Evolutionary conservation across 2,113 vertebrate genomes (phyloP), one percentile per base, ranked within the genome.

Genomic region (Cheilinus undulatus): DNA sequence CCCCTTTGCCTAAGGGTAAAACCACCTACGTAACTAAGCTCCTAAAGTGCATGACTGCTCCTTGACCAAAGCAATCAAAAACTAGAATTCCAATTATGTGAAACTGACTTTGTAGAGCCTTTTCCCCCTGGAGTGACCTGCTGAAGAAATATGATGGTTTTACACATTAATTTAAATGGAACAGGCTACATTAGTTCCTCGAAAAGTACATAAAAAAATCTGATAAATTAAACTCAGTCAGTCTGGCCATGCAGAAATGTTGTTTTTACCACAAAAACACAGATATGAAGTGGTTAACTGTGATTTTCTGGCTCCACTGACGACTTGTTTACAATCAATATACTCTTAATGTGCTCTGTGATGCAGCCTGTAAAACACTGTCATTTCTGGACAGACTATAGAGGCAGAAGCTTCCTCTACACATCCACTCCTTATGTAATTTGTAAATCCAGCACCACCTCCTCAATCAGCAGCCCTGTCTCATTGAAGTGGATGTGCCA

Each of bases 381-480:
- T 50, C 71, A 20, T 76, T 46, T 61, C 71, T 60, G 66, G 51
- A 67, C 34, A 12, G 22, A 17, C 30, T 28, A 36, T 2, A 19
- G 34, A 36, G n/a, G 20, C n/a, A 28, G 48, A 53, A 48, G 46
- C 56, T 45, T 64, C 45, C 5, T 73, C 52, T 54, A 43, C 26
- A 67, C 64, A 67, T 63, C 46, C 38, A 42, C 49, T 60, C 61
- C 78, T 89, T 88, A 84, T 87, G 69, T 91, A 87, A 91, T 83
- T 73, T 82, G 36, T 78, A 68, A 58, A 84, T 63, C 61, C 75
- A 63, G 61, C 9, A 20, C 64, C 30, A 15, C 88, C 84, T 71
- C n/a, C 45, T 80, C 69, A 76, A 63, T 63, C 64, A 36, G 43
- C 50, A 54, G 68, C 19, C n/a, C 46, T 65, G 63, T 73, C 66